Conservation (phyloP, 1,140 invertebrate genomes). For the Rhysida immarginata region DNA sequence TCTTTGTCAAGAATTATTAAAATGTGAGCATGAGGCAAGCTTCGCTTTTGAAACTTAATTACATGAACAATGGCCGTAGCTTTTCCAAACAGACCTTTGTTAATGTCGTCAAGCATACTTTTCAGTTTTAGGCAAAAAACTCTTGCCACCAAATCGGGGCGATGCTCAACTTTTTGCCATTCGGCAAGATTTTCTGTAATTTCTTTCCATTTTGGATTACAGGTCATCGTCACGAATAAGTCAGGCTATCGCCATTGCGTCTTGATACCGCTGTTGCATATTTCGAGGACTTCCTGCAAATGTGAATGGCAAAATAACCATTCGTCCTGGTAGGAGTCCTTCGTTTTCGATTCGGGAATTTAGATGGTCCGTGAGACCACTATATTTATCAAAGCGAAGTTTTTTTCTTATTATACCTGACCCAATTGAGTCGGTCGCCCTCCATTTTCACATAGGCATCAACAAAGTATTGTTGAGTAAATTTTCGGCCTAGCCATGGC, state of each 20-base stretch:
- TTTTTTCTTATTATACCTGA: slow-evolving; percentile 31
- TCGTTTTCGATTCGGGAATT: slow-evolving; percentile 9
- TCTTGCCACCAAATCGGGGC: slow-evolving; percentile 26
- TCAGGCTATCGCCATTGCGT: slow-evolving; percentile 26
- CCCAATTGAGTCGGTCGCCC: slow-evolving; percentile 28
- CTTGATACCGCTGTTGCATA: slow-evolving; percentile 29
- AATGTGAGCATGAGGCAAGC: no score
- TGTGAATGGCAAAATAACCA: slow-evolving; percentile 28
- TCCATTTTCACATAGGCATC: slow-evolving; percentile 37
- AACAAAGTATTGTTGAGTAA: slow-evolving; percentile 29
- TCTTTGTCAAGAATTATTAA: no score
- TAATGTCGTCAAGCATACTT: slow-evolving; percentile 21
- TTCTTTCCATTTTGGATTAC: slow-evolving; percentile 35
- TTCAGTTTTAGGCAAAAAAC: slow-evolving; percentile 29
- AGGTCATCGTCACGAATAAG: slow-evolving; percentile 27
- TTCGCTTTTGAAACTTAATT: no score
- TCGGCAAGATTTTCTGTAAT: slow-evolving; percentile 23
- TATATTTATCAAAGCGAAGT: slow-evolving; percentile 33
- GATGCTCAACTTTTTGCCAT: slow-evolving; percentile 21
- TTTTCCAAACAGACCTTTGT: slow-evolving; percentile 23
- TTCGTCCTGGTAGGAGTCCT: slow-evolving; percentile 16
- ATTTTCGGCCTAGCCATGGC: no score
- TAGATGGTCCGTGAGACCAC: slow-evolving; percentile 25
- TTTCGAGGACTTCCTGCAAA: slow-evolving; percentile 27
- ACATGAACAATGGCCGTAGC: slow-evolving; percentile 22